Evolutionary conservation across 2,113 vertebrate species (phyloP).

Genomic region (Misgurnus mizolepis): DNA sequence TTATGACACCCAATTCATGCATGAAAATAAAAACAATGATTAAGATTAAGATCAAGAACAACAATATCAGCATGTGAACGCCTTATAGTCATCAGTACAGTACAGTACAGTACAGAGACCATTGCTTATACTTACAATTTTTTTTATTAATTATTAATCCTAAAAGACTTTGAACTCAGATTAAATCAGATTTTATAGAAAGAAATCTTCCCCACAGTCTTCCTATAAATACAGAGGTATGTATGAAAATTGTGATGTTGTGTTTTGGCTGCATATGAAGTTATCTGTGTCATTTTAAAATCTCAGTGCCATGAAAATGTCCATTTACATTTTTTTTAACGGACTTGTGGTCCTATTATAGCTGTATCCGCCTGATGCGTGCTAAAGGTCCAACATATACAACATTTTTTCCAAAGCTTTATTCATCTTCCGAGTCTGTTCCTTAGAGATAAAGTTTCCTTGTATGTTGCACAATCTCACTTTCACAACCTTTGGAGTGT

Average conservation of each 20-base stretch:
- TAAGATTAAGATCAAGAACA: no score
- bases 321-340: neutral
- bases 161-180: conserved; percentile 1
- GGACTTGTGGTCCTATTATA: neutral
- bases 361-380: neutral
- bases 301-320: neutral
- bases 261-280: neutral
- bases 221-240: no score
- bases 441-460: conserved; percentile 8
- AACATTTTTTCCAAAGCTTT: neutral
- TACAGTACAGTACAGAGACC: neutral
- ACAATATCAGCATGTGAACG: conserved; percentile 2
- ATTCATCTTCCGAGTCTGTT: neutral
- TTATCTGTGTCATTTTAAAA: neutral
- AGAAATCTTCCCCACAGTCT: neutral
- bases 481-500: conserved; percentile 18
- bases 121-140: neutral
- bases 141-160: conserved; percentile 21
- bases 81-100: conserved; percentile 11
- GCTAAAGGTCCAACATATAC: conserved; percentile 6
- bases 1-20: neutral
- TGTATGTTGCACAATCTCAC: neutral
- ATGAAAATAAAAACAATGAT: neutral
- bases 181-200: neutral
- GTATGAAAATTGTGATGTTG: no score